Conservation (phyloP, 2,113 vertebrate species). For the Saccopteryx bilineata region DNA sequence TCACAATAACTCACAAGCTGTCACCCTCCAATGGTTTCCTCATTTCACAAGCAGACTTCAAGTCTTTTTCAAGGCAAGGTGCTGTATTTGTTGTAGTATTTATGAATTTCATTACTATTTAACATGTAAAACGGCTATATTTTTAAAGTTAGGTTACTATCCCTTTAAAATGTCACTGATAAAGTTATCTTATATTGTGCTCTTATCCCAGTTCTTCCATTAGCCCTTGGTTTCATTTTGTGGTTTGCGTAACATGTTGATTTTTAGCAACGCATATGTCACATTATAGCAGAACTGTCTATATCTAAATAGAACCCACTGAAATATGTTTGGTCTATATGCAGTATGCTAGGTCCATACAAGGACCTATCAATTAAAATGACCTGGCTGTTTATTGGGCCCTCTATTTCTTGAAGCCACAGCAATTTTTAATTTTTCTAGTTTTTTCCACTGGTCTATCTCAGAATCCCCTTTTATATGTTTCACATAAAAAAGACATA, state of each 20-base stretch:
- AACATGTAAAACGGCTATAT: not conserved
- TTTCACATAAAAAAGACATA: slow-evolving; percentile 46
- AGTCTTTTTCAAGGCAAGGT: not conserved
- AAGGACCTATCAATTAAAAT: not conserved
- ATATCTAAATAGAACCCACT: not conserved
- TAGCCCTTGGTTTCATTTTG: not conserved
- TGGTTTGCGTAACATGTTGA: not conserved
- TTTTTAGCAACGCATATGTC: not conserved
- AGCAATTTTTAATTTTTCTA: not conserved
- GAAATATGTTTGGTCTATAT: not conserved
- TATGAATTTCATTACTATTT: not conserved
- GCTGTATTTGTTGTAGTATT: not conserved
- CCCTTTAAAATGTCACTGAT: not conserved
- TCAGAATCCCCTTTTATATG: not conserved
- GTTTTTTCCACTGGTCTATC: not conserved
- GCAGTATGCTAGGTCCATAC: not conserved
- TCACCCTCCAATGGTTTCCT: no score
- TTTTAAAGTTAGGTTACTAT: slow-evolving; percentile 15
- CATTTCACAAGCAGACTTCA: not conserved
- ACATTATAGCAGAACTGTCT: not conserved
- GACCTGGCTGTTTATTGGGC: not conserved
- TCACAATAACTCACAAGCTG: not conserved
- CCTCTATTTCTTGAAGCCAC: not conserved
- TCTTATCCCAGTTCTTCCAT: not conserved
- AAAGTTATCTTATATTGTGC: not conserved